Evolutionary conservation across 1,140 invertebrate species (phyloP), one percentile per base, ranked within the genome.

Genomic region (Leptinotarsa undecemlineata): DNA sequence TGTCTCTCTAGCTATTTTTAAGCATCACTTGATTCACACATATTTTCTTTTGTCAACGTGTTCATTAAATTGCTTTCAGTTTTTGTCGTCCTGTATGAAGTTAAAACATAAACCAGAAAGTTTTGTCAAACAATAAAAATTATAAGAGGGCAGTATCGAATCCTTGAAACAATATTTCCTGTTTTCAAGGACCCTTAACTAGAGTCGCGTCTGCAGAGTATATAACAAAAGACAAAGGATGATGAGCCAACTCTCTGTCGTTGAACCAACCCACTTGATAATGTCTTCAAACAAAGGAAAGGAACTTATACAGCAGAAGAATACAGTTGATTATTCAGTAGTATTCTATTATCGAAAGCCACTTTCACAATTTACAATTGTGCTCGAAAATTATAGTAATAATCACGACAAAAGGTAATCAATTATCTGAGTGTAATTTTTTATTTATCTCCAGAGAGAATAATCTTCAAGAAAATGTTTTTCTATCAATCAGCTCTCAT

Each of bases 231-330:
- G 66, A 68, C 66, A 68, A 68, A 68, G 19, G 66, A 57, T 68
- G 26, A 68, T 68, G 66, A 68, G 66, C 66, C 66, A 68, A 68
- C 66, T 68, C 66, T 68, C 66, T 68, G 66, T 68, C 66, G 66
- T 42, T 33, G 66, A 68, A 68, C 23, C 66, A 42, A 68, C 66
- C 66, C 66, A 68, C 66, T 68, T 47, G 23, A 47, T 47, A 42
- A 47, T 68, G 66, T 48, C 66, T 68, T 68, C 13, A 68, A 68
- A 68, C 66, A 68, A 68, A 68, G 66, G 42, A 26, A 68, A 47
- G n/a, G 66, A 68, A 47, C 23, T 19, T 68, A 47, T 19, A 47
- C 23, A 68, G 42, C 66, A 47, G 66, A 26, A 47, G 17, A 42
- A 68, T 42, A 68, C 17, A 33, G 42, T 42, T 68, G 23, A 26